Base-by-base conservation (phyloP, 2,888 invertebrate genomes). In the Amphiduros pacificus region DNA sequence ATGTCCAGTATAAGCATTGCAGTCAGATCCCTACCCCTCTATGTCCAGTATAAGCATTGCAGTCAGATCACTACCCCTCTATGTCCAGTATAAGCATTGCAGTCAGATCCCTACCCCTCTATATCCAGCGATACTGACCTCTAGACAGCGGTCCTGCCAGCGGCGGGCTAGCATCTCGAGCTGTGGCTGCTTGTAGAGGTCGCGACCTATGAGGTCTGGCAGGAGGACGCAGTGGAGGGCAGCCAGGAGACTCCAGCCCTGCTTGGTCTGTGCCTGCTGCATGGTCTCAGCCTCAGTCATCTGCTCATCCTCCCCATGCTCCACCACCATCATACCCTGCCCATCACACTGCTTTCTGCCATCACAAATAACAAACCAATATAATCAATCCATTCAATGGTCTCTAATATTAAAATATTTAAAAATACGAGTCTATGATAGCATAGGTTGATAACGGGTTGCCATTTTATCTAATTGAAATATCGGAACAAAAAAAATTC, bases 91-190 rank as follows among this genome's bases (percentile, higher is more conserved):
- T n/a, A n/a, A n/a, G n/a, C n/a, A n/a, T n/a, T n/a, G n/a, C n/a
- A n/a, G n/a, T n/a, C n/a, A n/a, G n/a, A n/a, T n/a, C n/a, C n/a
- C n/a, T n/a, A n/a, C n/a, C n/a, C n/a, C n/a, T n/a, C n/a, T n/a
- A n/a, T n/a, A n/a, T n/a, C n/a, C n/a, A n/a, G n/a, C n/a, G n/a
- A 44, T 22, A 32, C 52, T 22, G 52, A 95, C 94, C 85, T 99
- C 98, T 4, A 98, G 87, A 82, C 98, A 99, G 73, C 96, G 92
- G 84, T 99, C 98, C 81, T 99, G 98, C 99, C 99, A 99, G 65
- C 96, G 87, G 22, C 96, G 89, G 0, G 97, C 98, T 86, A 99
- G 87, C 89, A 96, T 93, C 84, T 99, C 98, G 3, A 99, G 93
- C 83, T 94, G 93, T 0, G 97, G 96, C n/a, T 94, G 88, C 79